Evolutionary conservation across 2,888 invertebrate species (phyloP), one percentile per base, ranked within the genome.

Genomic region (Tanypteryx hageni): DNA sequence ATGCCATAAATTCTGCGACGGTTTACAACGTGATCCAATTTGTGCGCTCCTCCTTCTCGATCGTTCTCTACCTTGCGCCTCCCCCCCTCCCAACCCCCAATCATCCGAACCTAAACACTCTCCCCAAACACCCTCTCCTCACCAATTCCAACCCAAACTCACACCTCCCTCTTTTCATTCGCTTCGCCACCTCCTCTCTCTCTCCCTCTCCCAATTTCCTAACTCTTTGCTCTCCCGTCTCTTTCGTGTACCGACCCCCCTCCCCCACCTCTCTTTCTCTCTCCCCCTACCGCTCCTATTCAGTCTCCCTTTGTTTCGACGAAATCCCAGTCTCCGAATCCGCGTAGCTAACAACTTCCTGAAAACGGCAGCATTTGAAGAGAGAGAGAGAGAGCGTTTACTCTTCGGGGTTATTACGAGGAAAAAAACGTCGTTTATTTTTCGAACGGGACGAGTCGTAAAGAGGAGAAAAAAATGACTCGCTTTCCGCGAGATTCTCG

Each of bases 251-350:
- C 44, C 44, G 22, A 68, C 68, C n/a, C 44, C 11, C 2, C 31
- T 31, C 83, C 31, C 27, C 14, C 27, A 9, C 82, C 22, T 27
- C 13, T 0, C 22, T 27, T 7, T 18, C 5, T 16, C 56, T 14
- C 18, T n/a, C 56, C 13, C 22, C 58, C 22, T 57, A 22, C 27
- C 85, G 57, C 10, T 27, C 68, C 10, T 22, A 64, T 68, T 68
- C 76, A 76, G 22, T 18, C n/a, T 76, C 76, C 76, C 27, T 76
- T 76, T 76, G 76, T 76, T 76, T 76, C 76, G 22, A n/a, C 68
- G n/a, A 68, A 68, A 68, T 68, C 68, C 22, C 68, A 22, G 68
- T 16, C 64, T 64, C 64, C 76, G n/a, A 22, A 27, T 64, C 64
- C 44, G 44, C 44, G 44, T 64, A 64, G 76, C 76, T 22, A 76